Evolutionary conservation across 2,888 invertebrate genomes (phyloP).

Genomic region (Agrotis segetum): DNA sequence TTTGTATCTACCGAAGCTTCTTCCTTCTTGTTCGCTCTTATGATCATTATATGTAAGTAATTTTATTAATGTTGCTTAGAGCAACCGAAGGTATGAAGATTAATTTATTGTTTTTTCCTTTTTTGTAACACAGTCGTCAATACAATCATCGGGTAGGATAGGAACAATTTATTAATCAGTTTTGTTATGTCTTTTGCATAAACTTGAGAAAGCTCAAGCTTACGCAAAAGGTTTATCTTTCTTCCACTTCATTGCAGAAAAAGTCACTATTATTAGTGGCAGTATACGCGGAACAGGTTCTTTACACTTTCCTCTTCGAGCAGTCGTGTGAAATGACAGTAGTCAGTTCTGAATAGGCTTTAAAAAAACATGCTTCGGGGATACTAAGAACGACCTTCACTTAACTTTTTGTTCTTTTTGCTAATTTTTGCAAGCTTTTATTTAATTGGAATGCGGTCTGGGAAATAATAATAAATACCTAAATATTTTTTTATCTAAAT

Average conservation of each 20-base stretch:
- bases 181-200: background rate
- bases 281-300: background rate
- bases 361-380: too few species aligned
- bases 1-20: conserved; percentile 7
- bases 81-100: conserved; percentile 14
- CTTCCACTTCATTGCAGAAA: background rate
- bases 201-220: too few species aligned
- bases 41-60: conserved; percentile 24
- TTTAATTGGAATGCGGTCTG: too few species aligned
- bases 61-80: conserved; percentile 6
- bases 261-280: too few species aligned
- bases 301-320: background rate
- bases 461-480: too few species aligned
- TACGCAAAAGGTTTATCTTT: background rate
- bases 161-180: conserved; percentile 2
- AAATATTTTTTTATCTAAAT: too few species aligned
- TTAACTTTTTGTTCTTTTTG: too few species aligned
- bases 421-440: too few species aligned
- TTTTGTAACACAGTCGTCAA: background rate
- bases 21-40: conserved; percentile 16
- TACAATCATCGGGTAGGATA: too few species aligned
- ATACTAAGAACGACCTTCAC: too few species aligned
- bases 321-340: background rate
- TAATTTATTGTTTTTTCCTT: conserved; percentile 11
- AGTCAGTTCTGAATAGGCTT: too few species aligned